These are phyloP conservation scores for Seira musarum DNA, from an alignment of 2,888 invertebrate species.

Conservation along the genomic window DNA sequence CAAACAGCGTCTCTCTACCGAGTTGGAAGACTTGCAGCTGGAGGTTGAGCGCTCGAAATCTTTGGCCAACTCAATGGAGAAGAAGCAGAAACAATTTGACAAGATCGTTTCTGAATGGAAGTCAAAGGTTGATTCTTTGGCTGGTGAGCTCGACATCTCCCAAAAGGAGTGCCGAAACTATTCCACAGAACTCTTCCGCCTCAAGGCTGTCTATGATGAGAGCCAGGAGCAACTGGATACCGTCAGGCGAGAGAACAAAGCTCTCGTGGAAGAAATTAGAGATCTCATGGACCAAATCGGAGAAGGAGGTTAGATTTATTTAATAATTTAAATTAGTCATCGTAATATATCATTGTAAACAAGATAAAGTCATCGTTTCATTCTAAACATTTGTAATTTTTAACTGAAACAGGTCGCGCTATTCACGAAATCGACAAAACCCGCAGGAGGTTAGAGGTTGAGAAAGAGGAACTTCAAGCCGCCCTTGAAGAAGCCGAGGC, in stretches of 20 bases:
- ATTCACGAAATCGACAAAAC: conserved; percentile 99
- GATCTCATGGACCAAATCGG: conserved; percentile 99
- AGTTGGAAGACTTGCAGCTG: conserved; percentile 97
- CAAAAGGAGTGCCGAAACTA: conserved; percentile 99
- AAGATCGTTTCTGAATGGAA: conserved; percentile 99
- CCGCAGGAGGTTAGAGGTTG: conserved; percentile 97
- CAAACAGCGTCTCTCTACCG: conserved; percentile 96
- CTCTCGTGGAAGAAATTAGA: conserved; percentile 98
- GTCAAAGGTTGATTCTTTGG: conserved; percentile 97
- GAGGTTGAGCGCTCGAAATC: conserved; percentile 98
- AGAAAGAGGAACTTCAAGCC: conserved; percentile 93
- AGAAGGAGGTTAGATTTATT: background rate
- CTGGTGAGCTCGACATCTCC: conserved; percentile 97
- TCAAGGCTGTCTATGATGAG: conserved; percentile 97
- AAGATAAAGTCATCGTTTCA: no score
- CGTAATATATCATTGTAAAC: no score
- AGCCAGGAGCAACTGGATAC: conserved; percentile 98
- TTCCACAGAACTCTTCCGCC: conserved; percentile 99
- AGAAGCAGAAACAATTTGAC: conserved; percentile 99
- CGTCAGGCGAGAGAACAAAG: conserved; percentile 99
- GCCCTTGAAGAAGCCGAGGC: conserved; percentile 99
- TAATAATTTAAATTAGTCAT: background rate
- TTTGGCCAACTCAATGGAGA: conserved; percentile 96
- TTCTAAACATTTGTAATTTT: no score
- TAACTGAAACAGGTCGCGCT: no score